Percentiles rank a stretch among this genome's conserved stretches.
phyloP scores from a whole-genome alignment of 2,113 vertebrate species.

The Balaeniceps rex region DNA sequence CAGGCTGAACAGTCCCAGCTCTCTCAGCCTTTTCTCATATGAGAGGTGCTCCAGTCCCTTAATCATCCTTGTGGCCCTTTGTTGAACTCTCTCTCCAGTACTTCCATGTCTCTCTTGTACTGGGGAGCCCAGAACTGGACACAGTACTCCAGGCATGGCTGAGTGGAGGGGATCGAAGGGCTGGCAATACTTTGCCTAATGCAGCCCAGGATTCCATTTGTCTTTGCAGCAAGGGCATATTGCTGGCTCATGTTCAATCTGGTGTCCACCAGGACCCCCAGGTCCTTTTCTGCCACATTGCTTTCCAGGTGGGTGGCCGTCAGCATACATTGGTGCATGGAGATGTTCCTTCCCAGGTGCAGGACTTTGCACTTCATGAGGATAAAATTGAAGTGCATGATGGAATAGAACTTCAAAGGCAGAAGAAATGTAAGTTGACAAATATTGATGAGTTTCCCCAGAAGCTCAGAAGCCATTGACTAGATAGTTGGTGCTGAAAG shows the following conservation, averaged over 20 bases:
- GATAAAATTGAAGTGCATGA: not conserved
- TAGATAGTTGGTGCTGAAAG: not conserved
- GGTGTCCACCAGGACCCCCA: not conserved
- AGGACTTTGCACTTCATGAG: not conserved
- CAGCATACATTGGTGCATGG: not conserved
- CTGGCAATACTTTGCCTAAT: not conserved
- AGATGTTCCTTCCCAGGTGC: not conserved
- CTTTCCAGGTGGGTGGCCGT: not conserved
- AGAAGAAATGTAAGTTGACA: not conserved
- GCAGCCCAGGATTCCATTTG: not conserved
- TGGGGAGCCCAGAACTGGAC: not conserved
- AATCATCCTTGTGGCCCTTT: not conserved
- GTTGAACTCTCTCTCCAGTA: not conserved
- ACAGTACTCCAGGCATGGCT: not conserved
- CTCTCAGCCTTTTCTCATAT: not conserved
- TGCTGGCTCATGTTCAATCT: not conserved
- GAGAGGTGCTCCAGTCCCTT: not conserved
- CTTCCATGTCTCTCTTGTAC: not conserved
- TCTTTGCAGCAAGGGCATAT: not conserved
- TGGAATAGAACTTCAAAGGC: not conserved
- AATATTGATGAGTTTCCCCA: not conserved
- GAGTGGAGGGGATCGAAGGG: not conserved
- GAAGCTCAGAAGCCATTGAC: not conserved
- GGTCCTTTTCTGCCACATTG: not conserved
- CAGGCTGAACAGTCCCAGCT: not conserved